phyloP scores from a whole-genome alignment of 2,888 invertebrate species.

The Balanococcus diminutus region DNA sequence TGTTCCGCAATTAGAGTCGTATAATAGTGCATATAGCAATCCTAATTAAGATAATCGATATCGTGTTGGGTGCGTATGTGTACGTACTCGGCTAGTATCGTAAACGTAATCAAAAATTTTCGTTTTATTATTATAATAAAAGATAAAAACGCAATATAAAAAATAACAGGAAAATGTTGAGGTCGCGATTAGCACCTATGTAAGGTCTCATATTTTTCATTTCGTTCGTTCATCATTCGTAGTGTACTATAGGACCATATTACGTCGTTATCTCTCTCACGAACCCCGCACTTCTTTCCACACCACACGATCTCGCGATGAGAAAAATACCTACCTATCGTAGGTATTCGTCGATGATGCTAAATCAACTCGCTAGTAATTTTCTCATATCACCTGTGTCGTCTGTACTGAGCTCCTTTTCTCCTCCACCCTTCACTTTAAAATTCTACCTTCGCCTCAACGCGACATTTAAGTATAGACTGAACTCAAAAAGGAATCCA shows the following conservation, averaged over 20 bases:
- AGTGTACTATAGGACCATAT: background rate
- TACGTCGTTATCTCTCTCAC: background rate
- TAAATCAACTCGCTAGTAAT: too few relatives aligned
- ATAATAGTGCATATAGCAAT: constrained; percentile 41
- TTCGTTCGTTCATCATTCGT: background rate
- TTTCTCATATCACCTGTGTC: too few relatives aligned
- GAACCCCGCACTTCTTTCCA: background rate
- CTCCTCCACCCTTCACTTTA: background rate
- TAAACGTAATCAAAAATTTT: background rate
- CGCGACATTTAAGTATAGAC: too few relatives aligned
- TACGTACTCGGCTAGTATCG: background rate
- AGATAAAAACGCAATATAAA: constrained; percentile 33
- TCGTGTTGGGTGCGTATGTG: background rate
- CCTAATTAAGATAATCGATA: constrained; percentile 41
- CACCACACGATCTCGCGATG: background rate
- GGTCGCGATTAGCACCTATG: constrained; percentile 39
- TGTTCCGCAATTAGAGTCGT: constrained; percentile 35
- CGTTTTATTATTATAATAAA: constrained; percentile 12
- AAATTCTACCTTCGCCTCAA: background rate
- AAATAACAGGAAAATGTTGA: constrained; percentile 33
- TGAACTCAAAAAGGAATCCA: background rate
- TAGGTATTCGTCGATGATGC: background rate
- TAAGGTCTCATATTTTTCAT: background rate
- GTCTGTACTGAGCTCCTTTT: background rate
- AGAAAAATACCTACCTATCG: too few relatives aligned